Evolutionary conservation across 1,140 invertebrate species (phyloP).

Genomic region (Phymastichus coffea): DNA sequence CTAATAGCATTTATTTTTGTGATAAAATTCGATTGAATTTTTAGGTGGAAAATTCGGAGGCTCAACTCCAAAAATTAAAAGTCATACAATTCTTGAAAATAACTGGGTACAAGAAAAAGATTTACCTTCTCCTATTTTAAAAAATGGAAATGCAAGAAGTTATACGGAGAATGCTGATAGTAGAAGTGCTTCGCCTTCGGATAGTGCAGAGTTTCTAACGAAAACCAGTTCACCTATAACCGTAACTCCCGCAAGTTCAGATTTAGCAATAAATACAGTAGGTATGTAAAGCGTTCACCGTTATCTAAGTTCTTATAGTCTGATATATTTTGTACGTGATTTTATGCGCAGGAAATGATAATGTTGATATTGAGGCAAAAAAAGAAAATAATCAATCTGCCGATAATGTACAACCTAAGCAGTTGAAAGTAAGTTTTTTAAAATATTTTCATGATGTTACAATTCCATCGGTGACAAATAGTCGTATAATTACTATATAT

Average conservation of each 20-base stretch:
- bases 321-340: neutral
- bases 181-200: slow-evolving; percentile 17
- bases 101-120: slow-evolving; percentile 39
- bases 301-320: neutral
- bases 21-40: neutral
- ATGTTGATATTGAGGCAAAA: slow-evolving; percentile 4
- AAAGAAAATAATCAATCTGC: slow-evolving; percentile 29
- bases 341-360: slow-evolving; percentile 6
- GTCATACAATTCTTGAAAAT: slow-evolving; percentile 35
- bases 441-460: neutral
- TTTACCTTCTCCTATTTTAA: slow-evolving; percentile 49
- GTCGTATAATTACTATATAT: slow-evolving; percentile 4
- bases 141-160: slow-evolving; percentile 31
- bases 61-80: slow-evolving; percentile 35
- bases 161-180: slow-evolving; percentile 22
- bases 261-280: slow-evolving; percentile 35
- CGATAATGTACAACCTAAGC: slow-evolving; percentile 19
- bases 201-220: slow-evolving; percentile 30
- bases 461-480: neutral
- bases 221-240: slow-evolving; percentile 46
- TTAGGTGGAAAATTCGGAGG: slow-evolving; percentile 18
- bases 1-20: too few species aligned
- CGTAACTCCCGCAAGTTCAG: slow-evolving; percentile 37
- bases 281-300: slow-evolving; percentile 25
- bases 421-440: slow-evolving; percentile 27